Percentiles rank a stretch among this genome's conserved stretches.
These are phyloP conservation scores for Synergus umbraculus DNA, from an alignment of 2,888 invertebrate genomes.

Conservation along the genomic window DNA sequence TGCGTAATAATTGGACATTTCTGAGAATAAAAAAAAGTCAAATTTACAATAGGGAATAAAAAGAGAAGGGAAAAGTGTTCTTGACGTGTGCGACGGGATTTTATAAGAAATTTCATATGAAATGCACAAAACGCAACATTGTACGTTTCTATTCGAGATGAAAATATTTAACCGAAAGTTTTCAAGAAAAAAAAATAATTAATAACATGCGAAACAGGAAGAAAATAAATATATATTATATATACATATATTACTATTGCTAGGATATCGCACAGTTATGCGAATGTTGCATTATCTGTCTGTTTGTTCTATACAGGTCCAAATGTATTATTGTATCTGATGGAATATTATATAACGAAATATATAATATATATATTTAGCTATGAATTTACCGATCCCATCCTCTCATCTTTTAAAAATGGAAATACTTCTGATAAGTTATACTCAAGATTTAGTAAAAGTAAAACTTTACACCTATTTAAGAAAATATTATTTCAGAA, in stretches of 20 bases:
- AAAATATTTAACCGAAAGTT: slow-evolving; percentile 71
- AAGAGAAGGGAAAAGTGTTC: slow-evolving; percentile 17
- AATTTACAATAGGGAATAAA: slow-evolving; percentile 14
- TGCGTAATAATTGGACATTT: slow-evolving; percentile 32
- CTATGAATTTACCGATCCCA: slow-evolving; percentile 39
- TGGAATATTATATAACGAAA: slow-evolving; percentile 71
- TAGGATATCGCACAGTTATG: slow-evolving; percentile 66
- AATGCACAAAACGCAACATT: slow-evolving; percentile 61
- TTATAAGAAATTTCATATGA: slow-evolving; percentile 53
- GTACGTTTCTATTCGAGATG: slow-evolving; percentile 66
- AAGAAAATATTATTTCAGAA: background rate
- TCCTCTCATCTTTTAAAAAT: background rate
- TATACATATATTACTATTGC: slow-evolving; percentile 65
- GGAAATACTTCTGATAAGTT: too few relatives aligned
- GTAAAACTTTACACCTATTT: too few relatives aligned
- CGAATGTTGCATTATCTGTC: slow-evolving; percentile 73
- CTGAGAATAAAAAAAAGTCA: slow-evolving; percentile 7
- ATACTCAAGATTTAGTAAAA: too few relatives aligned
- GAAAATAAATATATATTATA: slow-evolving; percentile 59
- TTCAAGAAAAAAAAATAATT: slow-evolving; percentile 64
- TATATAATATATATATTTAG: slow-evolving; percentile 64
- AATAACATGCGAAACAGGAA: slow-evolving; percentile 54
- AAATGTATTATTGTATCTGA: slow-evolving; percentile 75
- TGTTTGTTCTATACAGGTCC: slow-evolving; percentile 74
- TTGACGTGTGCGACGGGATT: slow-evolving; percentile 50